Evolutionary conservation across 2,888 invertebrate genomes (phyloP), one percentile per base, ranked within the genome.

Genomic region (Polymixis lichenea): DNA sequence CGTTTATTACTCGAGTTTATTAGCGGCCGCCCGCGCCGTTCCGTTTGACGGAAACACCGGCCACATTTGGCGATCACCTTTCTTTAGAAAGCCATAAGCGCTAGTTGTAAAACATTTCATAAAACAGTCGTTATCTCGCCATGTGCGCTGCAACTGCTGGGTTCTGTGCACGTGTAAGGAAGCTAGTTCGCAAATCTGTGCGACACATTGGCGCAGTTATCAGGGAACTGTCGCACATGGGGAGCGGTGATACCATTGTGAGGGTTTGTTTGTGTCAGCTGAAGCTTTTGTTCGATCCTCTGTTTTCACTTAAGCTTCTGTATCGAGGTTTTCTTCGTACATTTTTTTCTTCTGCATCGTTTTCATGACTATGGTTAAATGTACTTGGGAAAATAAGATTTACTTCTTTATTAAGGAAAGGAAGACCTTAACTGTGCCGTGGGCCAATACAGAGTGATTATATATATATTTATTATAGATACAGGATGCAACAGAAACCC

Each of bases 91-190:
- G 92, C 93, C 88, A 88, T 91, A 89, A 90, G 90, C 88, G 90
- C 90, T 93, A 91, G 95, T 92, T 94, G 95, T 95, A 95, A 95
- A 95, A 95, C 93, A 92, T 94, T 94, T 92, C 91, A 94, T 95
- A 95, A 95, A 95, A 93, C 92, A 91, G 91, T 91, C 91, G 91
- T 93, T 92, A 92, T 92, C 92, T 87, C 83, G 91, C 91, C 95
- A 96, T 95, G 91, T 95, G 95, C 91, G 85, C 78, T 85, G 91
- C 93, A 91, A 89, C 86, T 89, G 89, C 89, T 82, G 85, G 80
- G 66, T 78, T 53, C 73, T 64, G 70, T 89, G 92, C 95, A 96
- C 95, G 96, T 96, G 96, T 92, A 89, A 92, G 93, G 93, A 93
- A 93, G 90, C 91, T 85, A 88, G 88, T 89, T 91, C 90, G 96